Percentiles rank a stretch among this genome's conserved stretches.
phyloP scores from a whole-genome alignment of 2,797 vertebrate species.

The Pseudomugil gertrudae region DNA sequence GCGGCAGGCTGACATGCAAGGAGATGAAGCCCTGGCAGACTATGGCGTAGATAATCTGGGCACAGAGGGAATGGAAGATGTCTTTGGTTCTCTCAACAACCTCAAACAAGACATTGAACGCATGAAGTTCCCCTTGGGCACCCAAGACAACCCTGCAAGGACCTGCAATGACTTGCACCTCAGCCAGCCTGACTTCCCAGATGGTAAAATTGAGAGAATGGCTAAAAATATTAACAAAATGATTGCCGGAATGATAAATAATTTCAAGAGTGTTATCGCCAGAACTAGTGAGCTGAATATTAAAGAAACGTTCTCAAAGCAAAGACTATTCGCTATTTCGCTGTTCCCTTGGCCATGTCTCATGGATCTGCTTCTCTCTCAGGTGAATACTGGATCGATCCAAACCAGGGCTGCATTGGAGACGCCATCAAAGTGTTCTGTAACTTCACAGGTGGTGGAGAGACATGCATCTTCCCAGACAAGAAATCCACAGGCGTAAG shows the following conservation, averaged over 20 bases:
- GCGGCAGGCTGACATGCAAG: conserved; percentile 86
- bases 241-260: neutral
- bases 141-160: conserved; percentile 93
- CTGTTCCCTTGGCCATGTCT: conserved; percentile 7
- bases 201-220: conserved; percentile 81
- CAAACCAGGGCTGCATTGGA: conserved; percentile 96
- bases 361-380: conserved; percentile 35
- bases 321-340: neutral
- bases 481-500: conserved; percentile 96
- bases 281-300: neutral
- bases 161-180: conserved; percentile 97
- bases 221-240: neutral
- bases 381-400: conserved; percentile 99
- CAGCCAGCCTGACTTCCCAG: conserved; percentile 93
- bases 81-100: conserved; percentile 94
- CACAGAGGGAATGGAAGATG: conserved; percentile 91
- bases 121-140: conserved; percentile 97
- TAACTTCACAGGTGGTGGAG: conserved; percentile 96
- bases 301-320: neutral
- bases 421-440: conserved; percentile 96
- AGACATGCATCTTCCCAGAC: conserved; percentile 96
- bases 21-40: conserved; percentile 86
- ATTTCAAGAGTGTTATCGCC: neutral
- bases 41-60: conserved; percentile 82
- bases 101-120: conserved; percentile 96